Evolutionary conservation across 2,113 vertebrate species (phyloP), one percentile per base, ranked within the genome.

Genomic region (Salvelinus sp.): DNA sequence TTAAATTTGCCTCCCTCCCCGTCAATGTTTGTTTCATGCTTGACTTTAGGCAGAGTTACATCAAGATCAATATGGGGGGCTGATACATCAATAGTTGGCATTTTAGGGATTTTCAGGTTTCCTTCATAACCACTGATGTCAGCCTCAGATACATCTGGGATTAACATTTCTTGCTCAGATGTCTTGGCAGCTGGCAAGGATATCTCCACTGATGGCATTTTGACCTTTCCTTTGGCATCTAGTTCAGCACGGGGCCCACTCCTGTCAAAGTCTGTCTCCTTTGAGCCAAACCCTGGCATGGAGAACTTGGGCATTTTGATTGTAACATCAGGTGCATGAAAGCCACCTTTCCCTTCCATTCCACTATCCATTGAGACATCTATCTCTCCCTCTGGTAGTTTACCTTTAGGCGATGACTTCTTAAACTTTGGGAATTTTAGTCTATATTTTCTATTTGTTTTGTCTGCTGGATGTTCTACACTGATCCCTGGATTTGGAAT

Each of bases 41-140:
- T 88, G 27, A 79, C 65, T 75, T 87, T 91, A 2, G 89, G 85
- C 0, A 89, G 69, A 9, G 86, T 81, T 2, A 93, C 66, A 85
- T 86, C 91, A 48, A 95, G 79, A 54, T 95, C 92, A 20, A 95
- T 79, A 79, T 92, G 93, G 48, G 95, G 95, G 25, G 92, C 74
- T 0, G 92, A 90, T 76, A 95, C 81, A 28, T 90, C 89, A 77
- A 94, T 72, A 0, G 82, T 79, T n/a, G 94, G 90, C 76, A 88
- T 72, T 78, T 90, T 88, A 0, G 93, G 87, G 72, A 91, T 86
- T 87, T 89, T 94, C 18, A 92, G 82, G 14, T 74, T 89, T 60
- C 91, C 93, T 22, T 93, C 94, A 62, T 91, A 93, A 47, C 87
- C 76, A 78, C 76, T 89, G 25, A 92, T 88, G 76, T 92, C 92